Percentiles rank a stretch among this genome's conserved stretches.
phyloP scores from a whole-genome alignment of 2,888 invertebrate genomes.

The Pyralis farinalis region DNA sequence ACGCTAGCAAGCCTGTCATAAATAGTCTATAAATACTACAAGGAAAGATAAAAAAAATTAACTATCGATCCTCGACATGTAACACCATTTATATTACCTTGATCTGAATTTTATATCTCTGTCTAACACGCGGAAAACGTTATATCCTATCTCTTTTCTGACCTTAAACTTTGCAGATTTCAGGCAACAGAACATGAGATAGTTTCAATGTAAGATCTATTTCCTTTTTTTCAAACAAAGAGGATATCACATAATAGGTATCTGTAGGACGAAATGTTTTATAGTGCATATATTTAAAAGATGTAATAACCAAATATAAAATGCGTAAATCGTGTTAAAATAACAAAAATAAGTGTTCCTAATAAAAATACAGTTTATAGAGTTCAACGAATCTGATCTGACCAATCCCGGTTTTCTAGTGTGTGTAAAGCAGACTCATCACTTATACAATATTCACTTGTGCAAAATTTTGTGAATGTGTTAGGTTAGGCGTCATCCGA shows the following conservation, averaged over 20 bases:
- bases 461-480: conserved; percentile 31
- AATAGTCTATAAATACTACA: no score
- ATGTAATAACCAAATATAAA: no score
- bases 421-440: conserved; percentile 17
- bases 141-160: conserved; percentile 47
- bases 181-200: conserved; percentile 28
- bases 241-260: no score
- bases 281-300: no score
- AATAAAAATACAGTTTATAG: no score
- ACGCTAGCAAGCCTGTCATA: no score
- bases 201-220: conserved; percentile 3
- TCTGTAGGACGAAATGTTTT: no score
- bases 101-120: conserved; percentile 41
- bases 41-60: not conserved
- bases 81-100: conserved; percentile 34
- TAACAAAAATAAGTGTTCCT: no score
- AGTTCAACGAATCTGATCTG: conserved; percentile 9
- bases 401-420: conserved; percentile 5
- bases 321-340: no score
- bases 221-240: not conserved
- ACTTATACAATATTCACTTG: conserved; percentile 22
- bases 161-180: conserved; percentile 65
- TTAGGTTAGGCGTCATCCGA: conserved; percentile 17
- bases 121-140: conserved; percentile 30
- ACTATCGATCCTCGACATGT: conserved; percentile 19